Conservation (phyloP, 2,113 vertebrate genomes). For the Gracilinanus agilis region DNA sequence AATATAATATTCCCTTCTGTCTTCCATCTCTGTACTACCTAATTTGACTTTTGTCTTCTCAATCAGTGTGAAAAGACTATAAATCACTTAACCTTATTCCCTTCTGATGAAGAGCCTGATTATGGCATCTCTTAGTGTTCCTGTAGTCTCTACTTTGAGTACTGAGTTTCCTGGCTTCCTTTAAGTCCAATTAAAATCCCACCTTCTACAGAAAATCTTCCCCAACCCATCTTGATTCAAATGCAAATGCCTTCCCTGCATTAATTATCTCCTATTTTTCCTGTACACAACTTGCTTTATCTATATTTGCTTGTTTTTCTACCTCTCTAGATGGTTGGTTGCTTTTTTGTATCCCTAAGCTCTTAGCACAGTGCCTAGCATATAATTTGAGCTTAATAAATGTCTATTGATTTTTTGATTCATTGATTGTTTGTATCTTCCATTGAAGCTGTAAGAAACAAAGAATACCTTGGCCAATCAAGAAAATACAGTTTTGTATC, state of each 20-base stretch:
- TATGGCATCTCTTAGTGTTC: neutral
- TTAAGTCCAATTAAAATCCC: neutral
- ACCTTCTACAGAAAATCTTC: neutral
- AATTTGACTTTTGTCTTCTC: neutral
- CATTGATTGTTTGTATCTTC: neutral
- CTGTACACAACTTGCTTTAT: neutral
- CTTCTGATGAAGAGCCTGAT: neutral
- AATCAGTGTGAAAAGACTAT: neutral
- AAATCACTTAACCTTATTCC: neutral
- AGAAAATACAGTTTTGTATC: neutral
- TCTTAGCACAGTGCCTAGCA: neutral
- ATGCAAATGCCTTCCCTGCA: neutral
- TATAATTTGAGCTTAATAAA: neutral
- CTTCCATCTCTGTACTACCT: neutral
- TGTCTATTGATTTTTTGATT: neutral
- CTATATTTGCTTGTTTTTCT: neutral
- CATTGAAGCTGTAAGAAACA: neutral
- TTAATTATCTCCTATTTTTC: neutral
- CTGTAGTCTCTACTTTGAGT: neutral
- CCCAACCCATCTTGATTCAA: neutral
- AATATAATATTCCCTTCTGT: neutral
- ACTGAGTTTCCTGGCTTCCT: neutral
- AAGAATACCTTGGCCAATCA: neutral
- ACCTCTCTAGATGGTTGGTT: neutral
- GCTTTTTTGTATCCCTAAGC: neutral